Evolutionary conservation across 30 jellyfish, hydroid and myxozoan genomes (phyloP), one percentile per base, ranked within the genome.

Genomic region (Hydractinia echinata): DNA sequence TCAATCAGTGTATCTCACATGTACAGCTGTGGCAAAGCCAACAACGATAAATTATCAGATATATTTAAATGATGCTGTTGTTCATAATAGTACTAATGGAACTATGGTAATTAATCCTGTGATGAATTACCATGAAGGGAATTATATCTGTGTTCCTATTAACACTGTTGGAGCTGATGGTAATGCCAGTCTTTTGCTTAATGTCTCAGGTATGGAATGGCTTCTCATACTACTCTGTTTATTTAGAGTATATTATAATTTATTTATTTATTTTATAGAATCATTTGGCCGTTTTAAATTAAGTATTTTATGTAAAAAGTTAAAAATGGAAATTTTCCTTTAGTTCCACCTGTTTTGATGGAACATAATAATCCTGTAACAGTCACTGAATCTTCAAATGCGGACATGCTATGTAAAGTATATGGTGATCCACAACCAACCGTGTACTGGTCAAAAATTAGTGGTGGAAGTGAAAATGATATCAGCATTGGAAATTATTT

Each of bases 381-480:
- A n/a, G 74, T 51, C 39, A 51, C 74, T 64, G 51, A 51, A 7
- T 6, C 74, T 64, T n/a, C 9, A 64, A 51, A 64, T 13, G 74
- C 18, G 0, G 9, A n/a, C 10, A 6, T 64, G 74, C 30, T 58
- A 1, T 71, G 81, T 50, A 50, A 9, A 30, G 49, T 50, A 20
- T 71, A 30, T 50, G 81, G 81, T 19, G 9, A 71, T 15, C 81
- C 81, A 10, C 13, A 71, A 71, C 81, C 81, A n/a, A 15, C 7
- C n/a, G 1, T 71, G 18, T 71, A 71, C n/a, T 71, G 81, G 81
- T 20, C 81, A 30, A 71, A 71, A 71, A 20, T 20, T 71, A 14
- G 13, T 8, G 81, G 74, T 64, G 74, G 74, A 6, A 7, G 74
- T 64, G 74, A 64, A 64, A 64, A 64, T 64, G 74, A 64, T 2